Evolutionary conservation across 2,113 vertebrate genomes (phyloP).

Genomic region (Gadus macrocephalus): DNA sequence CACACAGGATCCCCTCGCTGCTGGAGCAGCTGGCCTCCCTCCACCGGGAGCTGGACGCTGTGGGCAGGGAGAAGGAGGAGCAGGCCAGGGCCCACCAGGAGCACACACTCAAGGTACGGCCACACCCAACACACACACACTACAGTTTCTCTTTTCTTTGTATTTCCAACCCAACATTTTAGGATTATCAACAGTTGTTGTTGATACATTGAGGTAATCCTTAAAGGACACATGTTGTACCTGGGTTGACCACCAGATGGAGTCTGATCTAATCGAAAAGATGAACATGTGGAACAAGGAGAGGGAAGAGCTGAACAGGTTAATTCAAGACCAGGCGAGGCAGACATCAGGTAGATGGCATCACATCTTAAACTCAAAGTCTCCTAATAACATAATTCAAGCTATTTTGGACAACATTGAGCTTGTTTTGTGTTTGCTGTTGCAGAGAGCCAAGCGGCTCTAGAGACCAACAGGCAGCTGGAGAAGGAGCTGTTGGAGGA

Average conservation of each 20-base stretch:
- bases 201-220: too few species aligned
- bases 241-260: constrained; percentile 66
- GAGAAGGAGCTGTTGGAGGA: constrained; percentile 86
- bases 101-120: constrained; percentile 78
- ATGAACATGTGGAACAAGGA: constrained; percentile 82
- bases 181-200: too few species aligned
- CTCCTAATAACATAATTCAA: background rate
- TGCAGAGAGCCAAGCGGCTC: constrained; percentile 77
- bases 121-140: background rate
- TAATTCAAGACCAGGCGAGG: constrained; percentile 78
- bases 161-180: background rate
- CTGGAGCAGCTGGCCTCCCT: constrained; percentile 86
- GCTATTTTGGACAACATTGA: too few species aligned
- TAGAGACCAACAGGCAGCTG: constrained; percentile 79
- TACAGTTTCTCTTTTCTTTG: background rate
- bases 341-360: constrained; percentile 78
- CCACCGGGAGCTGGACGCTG: constrained; percentile 79
- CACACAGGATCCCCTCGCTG: constrained; percentile 75
- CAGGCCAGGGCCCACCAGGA: constrained; percentile 74
- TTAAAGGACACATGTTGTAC: background rate
- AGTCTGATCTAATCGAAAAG: constrained; percentile 85
- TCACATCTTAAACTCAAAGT: background rate
- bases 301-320: constrained; percentile 80
- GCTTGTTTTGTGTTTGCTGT: background rate
- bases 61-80: constrained; percentile 77